Evolutionary conservation across 2,888 invertebrate species (phyloP).

Genomic region (Galeruca laticollis): DNA sequence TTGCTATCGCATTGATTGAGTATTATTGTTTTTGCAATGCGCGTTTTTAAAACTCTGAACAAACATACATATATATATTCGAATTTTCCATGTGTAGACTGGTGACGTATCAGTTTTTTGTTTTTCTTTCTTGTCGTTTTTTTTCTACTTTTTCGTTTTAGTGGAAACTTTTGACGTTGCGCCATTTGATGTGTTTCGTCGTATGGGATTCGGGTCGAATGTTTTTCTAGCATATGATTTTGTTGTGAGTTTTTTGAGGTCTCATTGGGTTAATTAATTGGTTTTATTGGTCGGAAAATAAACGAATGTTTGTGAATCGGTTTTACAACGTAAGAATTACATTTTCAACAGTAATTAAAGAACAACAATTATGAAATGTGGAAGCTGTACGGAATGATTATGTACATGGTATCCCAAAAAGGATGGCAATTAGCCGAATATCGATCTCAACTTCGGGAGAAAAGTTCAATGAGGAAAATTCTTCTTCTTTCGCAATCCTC

Average conservation of each 20-base stretch:
- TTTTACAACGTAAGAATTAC: no score
- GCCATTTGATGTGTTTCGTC: conserved; percentile 18
- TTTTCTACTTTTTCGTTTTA: conserved; percentile 44
- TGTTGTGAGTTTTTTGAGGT: conserved; percentile 10
- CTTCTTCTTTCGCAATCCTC: no score
- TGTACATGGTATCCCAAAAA: no score
- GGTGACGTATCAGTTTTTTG: conserved; percentile 56
- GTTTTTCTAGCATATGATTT: conserved; percentile 24
- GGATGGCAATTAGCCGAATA: no score
- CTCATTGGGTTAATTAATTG: conserved; percentile 48
- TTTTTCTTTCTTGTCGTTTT: conserved; percentile 50
- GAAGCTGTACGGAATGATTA: no score
- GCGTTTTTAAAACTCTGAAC: conserved; percentile 68
- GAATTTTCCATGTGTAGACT: conserved; percentile 52
- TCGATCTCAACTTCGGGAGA: no score
- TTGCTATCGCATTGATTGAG: conserved; percentile 68
- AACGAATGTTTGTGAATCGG: conserved; percentile 20
- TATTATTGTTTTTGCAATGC: conserved; percentile 69
- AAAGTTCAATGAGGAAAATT: no score
- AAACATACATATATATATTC: conserved; percentile 60
- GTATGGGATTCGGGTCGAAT: conserved; percentile 1
- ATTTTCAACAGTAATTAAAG: no score
- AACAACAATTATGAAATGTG: no score
- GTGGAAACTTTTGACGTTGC: conserved; percentile 40
- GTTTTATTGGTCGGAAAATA: conserved; percentile 43